These are phyloP conservation scores for Synergus laeviventris DNA, from an alignment of 2,888 invertebrate species.

Conservation along the genomic window DNA sequence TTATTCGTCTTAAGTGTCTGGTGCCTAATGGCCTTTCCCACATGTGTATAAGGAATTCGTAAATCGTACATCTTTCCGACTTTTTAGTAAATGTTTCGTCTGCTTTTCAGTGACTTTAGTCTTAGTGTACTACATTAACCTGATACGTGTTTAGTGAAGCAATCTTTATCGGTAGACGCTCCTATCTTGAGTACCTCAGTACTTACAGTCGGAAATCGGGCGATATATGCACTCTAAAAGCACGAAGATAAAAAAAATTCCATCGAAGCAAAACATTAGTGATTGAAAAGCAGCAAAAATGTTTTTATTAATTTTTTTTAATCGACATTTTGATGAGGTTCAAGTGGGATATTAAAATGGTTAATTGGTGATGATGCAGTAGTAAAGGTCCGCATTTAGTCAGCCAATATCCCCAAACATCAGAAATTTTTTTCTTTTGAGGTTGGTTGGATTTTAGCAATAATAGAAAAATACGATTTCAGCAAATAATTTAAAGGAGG, in stretches of 20 bases:
- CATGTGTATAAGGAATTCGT: background rate
- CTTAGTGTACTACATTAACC: conserved; percentile 17
- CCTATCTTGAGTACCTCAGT: conserved; percentile 30
- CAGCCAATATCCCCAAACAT: too few relatives aligned
- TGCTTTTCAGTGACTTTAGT: conserved; percentile 28
- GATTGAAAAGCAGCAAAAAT: background rate
- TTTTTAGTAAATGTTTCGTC: conserved; percentile 28
- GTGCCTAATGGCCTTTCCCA: background rate
- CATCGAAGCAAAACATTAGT: background rate
- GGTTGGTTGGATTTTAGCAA: too few relatives aligned
- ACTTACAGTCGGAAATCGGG: conserved; percentile 23
- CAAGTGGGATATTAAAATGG: too few relatives aligned
- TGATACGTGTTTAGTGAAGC: conserved; percentile 34
- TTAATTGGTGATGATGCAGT: too few relatives aligned
- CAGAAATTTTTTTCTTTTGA: too few relatives aligned
- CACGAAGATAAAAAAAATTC: conserved; percentile 18
- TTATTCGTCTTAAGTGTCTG: conserved; percentile 22
- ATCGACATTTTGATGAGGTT: background rate
- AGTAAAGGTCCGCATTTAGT: too few relatives aligned
- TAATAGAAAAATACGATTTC: background rate
- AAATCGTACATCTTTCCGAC: conserved; percentile 3
- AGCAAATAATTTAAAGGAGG: conserved; percentile 46
- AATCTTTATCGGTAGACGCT: conserved; percentile 24
- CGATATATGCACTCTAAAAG: conserved; percentile 25
- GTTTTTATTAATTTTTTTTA: background rate